Conservation (phyloP, 2,888 invertebrate genomes). For the Myopa tessellatipennis region DNA sequence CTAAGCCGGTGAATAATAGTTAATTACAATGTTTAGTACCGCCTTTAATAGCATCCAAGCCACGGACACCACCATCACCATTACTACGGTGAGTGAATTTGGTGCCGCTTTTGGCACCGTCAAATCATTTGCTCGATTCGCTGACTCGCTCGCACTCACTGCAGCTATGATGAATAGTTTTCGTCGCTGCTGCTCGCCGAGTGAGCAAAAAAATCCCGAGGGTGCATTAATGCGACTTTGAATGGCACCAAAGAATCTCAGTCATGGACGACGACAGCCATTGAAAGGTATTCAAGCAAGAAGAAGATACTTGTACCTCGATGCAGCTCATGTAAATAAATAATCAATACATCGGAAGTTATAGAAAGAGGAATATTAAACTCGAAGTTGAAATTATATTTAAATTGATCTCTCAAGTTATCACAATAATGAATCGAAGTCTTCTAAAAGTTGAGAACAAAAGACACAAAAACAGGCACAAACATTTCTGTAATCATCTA, state of each 20-base stretch:
- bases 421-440: too few species aligned
- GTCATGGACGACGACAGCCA: not conserved
- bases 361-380: too few species aligned
- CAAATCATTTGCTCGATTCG: not conserved
- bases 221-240: slow-evolving; percentile 16
- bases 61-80: not conserved
- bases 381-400: too few species aligned
- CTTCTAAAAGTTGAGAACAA: too few species aligned
- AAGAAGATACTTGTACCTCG: too few species aligned
- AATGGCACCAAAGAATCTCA: not conserved
- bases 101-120: not conserved
- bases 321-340: too few species aligned
- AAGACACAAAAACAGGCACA: too few species aligned
- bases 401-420: too few species aligned
- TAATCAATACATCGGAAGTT: too few species aligned
- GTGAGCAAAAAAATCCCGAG: slow-evolving; percentile 16
- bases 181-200: slow-evolving; percentile 5
- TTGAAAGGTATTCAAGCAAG: too few species aligned
- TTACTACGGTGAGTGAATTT: not conserved
- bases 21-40: slow-evolving; percentile 34
- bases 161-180: slow-evolving; percentile 26
- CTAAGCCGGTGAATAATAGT: slow-evolving; percentile 32
- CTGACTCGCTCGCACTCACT: not conserved
- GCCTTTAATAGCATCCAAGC: slow-evolving; percentile 19
- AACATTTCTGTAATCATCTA: too few species aligned